A percentile compares a stretch with the other conserved stretches of the same genome.
Evolutionary conservation across 2,888 invertebrate species (phyloP).

Genomic region (Metallyticus violacea): DNA sequence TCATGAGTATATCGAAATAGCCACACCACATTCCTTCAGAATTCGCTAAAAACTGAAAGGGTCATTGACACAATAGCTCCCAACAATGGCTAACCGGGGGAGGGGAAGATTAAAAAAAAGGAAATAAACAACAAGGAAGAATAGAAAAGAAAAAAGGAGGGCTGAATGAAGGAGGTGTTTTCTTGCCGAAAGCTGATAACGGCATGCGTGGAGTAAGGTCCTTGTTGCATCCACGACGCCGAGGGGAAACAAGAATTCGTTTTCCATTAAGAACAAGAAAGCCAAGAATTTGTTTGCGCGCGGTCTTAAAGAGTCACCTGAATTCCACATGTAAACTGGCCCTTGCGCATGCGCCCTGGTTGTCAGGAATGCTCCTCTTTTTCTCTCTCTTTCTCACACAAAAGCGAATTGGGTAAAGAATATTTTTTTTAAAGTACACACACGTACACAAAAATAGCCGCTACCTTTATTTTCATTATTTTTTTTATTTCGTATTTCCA

Average conservation of each 20-base stretch:
- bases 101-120: too few species aligned
- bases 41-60: too few species aligned
- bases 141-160: background rate
- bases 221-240: background rate
- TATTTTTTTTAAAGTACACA: background rate
- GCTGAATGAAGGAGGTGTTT: background rate
- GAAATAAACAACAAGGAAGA: too few species aligned
- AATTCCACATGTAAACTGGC: background rate
- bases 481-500: too few species aligned
- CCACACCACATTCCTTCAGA: too few species aligned
- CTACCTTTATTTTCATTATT: background rate
- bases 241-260: background rate
- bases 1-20: too few species aligned
- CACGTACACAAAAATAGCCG: background rate
- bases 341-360: too few species aligned
- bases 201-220: background rate
- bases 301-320: background rate
- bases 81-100: too few species aligned
- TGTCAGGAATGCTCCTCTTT: too few species aligned
- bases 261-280: conserved; percentile 8
- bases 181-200: too few species aligned
- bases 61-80: too few species aligned
- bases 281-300: conserved; percentile 13
- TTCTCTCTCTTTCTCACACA: background rate
- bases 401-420: background rate